Base-by-base conservation (phyloP, 2,888 invertebrate genomes). In the Drosophila diplacantha region DNA sequence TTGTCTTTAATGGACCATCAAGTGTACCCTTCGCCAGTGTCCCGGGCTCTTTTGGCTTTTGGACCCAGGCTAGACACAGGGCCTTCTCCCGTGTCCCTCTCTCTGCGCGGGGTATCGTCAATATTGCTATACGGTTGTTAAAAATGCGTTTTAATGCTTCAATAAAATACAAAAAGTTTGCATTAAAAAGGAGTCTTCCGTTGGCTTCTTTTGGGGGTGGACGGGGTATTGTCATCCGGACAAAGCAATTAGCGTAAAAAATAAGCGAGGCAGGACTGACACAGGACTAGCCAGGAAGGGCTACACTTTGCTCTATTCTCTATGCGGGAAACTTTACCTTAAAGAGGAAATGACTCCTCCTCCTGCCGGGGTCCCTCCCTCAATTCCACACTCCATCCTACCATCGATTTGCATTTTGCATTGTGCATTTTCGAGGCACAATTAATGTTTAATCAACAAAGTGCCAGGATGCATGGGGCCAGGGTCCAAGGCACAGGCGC, bases 171-270 rank as follows among this genome's bases (percentile, higher is more conserved):
- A 82, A 73, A 80, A 77, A 85, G 81, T 84, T 86, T 75, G 73
- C 81, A 84, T 83, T 85, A 81, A 86, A 80, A 76, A 29, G 29
- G 29, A 29, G 29, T 29, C 29, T 29, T 29, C 4, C 4, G n/a
- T 4, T 29, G 4, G 26, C 26, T 29, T 3, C 38, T 20, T 16
- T 26, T 0, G 18, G 1, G 3, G 8, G 12, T 0, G 2, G 20
- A 3, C 3, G 4, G 35, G 38, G 38, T 18, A 20, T 4, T 39
- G 34, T 47, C 34, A 20, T 46, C 46, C 64, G 77, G 69, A 73
- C 81, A 73, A 85, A 84, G 85, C 87, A 86, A 87, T 87, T 87
- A 86, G 85, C 85, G 83, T 86, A 84, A 87, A 86, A 81, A 85
- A 39, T 22, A 81, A 26, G 43, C 26, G n/a, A 16, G 24, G 3